Base-by-base conservation (phyloP, 2,797 vertebrate species). In the Sandelia bainsii region DNA sequence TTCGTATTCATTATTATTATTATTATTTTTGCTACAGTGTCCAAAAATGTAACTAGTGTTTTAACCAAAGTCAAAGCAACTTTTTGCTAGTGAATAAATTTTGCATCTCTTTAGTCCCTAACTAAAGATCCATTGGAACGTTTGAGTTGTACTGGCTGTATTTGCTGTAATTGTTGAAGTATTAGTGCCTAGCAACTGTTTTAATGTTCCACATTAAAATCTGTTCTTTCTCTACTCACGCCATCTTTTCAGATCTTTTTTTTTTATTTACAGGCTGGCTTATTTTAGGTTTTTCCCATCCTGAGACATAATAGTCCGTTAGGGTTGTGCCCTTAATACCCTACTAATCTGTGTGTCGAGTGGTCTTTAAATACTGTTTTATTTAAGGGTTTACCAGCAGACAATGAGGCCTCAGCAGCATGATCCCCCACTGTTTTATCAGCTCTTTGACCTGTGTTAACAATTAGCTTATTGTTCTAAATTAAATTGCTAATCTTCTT, bases 401-500 rank as follows among this genome's bases (percentile, higher is more conserved):
- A 89, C 76, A 90, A 85, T 75, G 66, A 82, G 56, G 62, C 65
- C 57, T 53, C 19, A 17, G 51, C 73, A 73, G 62, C 56, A 73
- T 77, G 69, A 86, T 83, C 56, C 63, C 67, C 78, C 19, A 40
- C 39, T 71, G 77, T 85, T 81, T 60, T 71, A 50, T 82, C 51
- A 61, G 66, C 66, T 51, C 72, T 65, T 42, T 72, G 82, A 73
- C 75, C 79, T 74, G 68, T 88, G 83, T 87, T 88, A 91, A 83
- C 85, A 70, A 69, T 85, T 77, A 71, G 29, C n/a, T 86, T 84
- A 82, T 80, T 89, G 84, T 74, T 62, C 67, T 19, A 56, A 53
- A 50, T 61, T 53, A 72, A 82, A 74, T 60, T 77, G 70, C 52
- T 85, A 92, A 92, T 92, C 86, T 83, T 57, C 58, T 83, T 57